Evolutionary conservation across 2,113 vertebrate genomes (phyloP).

Genomic region (Heptranchias perlo): DNA sequence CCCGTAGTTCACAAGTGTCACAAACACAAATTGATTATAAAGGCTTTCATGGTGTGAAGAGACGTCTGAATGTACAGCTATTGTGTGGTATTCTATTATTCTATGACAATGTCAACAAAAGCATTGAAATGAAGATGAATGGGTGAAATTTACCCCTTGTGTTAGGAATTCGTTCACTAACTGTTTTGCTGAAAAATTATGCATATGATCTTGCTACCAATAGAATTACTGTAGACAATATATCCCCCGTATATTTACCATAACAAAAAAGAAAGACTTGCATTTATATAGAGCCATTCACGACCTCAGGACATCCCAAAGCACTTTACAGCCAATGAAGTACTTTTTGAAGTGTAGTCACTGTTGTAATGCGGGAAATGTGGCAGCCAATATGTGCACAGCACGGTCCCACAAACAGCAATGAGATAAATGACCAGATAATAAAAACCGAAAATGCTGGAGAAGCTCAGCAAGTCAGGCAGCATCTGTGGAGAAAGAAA

Average conservation of each 20-base stretch:
- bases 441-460: too few relatives aligned
- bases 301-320: neutral
- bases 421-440: too few relatives aligned
- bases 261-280: neutral
- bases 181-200: neutral
- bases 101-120: neutral
- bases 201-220: neutral
- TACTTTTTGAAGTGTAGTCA: too few relatives aligned
- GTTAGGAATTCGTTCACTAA: neutral
- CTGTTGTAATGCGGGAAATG: too few relatives aligned
- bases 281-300: too few relatives aligned
- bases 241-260: neutral
- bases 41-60: neutral
- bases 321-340: neutral
- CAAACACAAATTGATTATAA: neutral
- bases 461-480: too few relatives aligned
- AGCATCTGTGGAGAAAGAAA: too few relatives aligned
- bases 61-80: neutral
- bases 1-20: neutral
- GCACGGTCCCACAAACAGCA: too few relatives aligned
- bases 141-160: neutral
- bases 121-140: neutral
- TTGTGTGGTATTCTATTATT: neutral
- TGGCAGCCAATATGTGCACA: too few relatives aligned
- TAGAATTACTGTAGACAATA: neutral